phyloP scores from a whole-genome alignment of 1,140 invertebrate genomes.

The Drosophila prosaltans region DNA sequence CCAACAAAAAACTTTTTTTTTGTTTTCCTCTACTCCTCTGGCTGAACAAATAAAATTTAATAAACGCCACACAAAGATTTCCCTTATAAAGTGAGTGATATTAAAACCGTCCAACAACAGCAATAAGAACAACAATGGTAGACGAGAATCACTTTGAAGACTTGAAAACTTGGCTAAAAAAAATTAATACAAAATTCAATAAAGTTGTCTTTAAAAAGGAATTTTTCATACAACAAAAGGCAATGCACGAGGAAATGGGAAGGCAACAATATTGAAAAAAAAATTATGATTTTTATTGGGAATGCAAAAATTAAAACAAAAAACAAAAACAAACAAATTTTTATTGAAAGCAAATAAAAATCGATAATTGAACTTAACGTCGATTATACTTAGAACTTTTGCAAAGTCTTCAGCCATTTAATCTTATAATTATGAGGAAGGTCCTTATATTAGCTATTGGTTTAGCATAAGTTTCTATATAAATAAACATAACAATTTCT shows the following conservation, averaged over 20 bases:
- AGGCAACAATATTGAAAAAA: conserved; percentile 16
- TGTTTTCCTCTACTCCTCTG: conserved; percentile 18
- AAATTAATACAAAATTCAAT: conserved; percentile 78
- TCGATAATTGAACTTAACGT: background rate
- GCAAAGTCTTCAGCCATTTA: no score
- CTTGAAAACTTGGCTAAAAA: conserved; percentile 26
- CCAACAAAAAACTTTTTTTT: conserved; percentile 53
- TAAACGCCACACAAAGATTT: conserved; percentile 69
- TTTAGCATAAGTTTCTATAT: no score
- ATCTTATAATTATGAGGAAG: no score
- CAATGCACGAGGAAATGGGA: conserved; percentile 23
- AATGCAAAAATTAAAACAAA: background rate
- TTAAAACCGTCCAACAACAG: conserved; percentile 37
- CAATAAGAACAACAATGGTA: conserved; percentile 32
- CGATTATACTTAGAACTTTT: background rate
- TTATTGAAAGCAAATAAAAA: background rate
- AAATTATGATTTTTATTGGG: background rate
- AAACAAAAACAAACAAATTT: background rate
- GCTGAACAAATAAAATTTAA: conserved; percentile 74
- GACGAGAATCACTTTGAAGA: conserved; percentile 62
- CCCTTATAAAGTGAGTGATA: conserved; percentile 44
- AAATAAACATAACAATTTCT: no score
- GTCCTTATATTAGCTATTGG: no score
- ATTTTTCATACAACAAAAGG: conserved; percentile 64
- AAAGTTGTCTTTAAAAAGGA: conserved; percentile 61